Percentiles rank a stretch among this genome's conserved stretches.
phyloP scores from a whole-genome alignment of 2,113 vertebrate species.

The Tragelaphus strepsiceros region DNA sequence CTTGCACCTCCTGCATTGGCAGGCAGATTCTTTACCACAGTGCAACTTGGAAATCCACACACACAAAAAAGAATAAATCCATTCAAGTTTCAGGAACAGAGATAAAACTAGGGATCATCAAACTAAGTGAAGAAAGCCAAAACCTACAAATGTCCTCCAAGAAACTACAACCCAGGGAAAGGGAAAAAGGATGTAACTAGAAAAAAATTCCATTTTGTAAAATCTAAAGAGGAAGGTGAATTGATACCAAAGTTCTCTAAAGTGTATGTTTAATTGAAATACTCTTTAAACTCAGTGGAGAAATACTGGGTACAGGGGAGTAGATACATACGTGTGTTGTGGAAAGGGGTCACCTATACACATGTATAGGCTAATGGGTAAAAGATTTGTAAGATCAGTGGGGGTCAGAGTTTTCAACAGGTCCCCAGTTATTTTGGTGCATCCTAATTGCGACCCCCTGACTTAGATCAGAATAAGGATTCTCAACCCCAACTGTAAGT shows the following conservation, averaged over 20 bases:
- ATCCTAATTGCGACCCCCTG: background rate
- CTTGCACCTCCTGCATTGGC: background rate
- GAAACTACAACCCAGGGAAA: background rate
- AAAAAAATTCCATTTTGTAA: background rate
- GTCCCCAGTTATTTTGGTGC: background rate
- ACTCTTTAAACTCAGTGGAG: background rate
- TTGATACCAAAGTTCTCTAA: background rate
- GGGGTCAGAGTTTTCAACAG: background rate
- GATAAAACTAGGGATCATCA: background rate
- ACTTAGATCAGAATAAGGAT: background rate
- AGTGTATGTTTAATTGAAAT: background rate
- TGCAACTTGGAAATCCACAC: background rate
- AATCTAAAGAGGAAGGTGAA: background rate
- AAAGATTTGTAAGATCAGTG: background rate
- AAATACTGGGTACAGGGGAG: background rate
- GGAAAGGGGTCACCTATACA: background rate
- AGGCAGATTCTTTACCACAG: background rate
- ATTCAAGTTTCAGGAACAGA: background rate
- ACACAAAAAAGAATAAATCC: background rate
- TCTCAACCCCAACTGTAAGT: background rate
- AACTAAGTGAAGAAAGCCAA: background rate
- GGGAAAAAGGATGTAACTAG: background rate
- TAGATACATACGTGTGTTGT: background rate
- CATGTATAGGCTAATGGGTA: background rate
- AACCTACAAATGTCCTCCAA: background rate